Percentiles rank a stretch among this genome's conserved stretches.
These are phyloP conservation scores for Hippocampus guttulatus DNA, from an alignment of 2,113 vertebrate genomes.

Conservation along the genomic window DNA sequence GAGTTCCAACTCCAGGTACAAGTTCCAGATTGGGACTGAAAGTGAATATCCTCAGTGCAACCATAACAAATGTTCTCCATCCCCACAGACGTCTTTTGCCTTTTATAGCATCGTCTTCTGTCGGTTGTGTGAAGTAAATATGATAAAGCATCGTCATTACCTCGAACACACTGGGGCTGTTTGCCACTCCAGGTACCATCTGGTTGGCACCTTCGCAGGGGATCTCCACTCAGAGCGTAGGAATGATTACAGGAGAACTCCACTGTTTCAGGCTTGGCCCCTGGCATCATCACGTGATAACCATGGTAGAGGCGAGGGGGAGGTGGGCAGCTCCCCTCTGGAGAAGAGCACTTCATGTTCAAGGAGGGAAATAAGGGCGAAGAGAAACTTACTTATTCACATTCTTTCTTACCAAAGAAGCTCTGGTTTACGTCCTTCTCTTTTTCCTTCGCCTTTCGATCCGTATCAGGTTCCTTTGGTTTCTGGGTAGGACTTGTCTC, in stretches of 20 bases:
- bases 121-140: not conserved
- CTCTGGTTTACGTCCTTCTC: slow-evolving; percentile 64
- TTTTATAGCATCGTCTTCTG: no score
- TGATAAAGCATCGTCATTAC: slow-evolving; percentile 35
- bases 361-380: not conserved
- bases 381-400: not conserved
- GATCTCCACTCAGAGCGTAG: slow-evolving; percentile 82
- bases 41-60: not conserved
- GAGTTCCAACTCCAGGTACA: not conserved
- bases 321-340: slow-evolving; percentile 81
- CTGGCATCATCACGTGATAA: slow-evolving; percentile 74
- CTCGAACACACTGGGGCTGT: slow-evolving; percentile 73
- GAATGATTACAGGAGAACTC: slow-evolving; percentile 90
- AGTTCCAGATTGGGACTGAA: not conserved
- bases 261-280: slow-evolving; percentile 71
- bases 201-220: slow-evolving; percentile 79
- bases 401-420: slow-evolving; percentile 46
- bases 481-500: slow-evolving; percentile 24
- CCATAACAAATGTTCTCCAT: not conserved
- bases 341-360: not conserved
- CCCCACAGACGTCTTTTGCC: not conserved
- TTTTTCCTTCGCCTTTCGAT: slow-evolving; percentile 35
- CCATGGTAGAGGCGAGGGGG: slow-evolving; percentile 83
- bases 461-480: slow-evolving; percentile 33
- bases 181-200: slow-evolving; percentile 71